Evolutionary conservation across 2,888 invertebrate genomes (phyloP), one percentile per base, ranked within the genome.

Genomic region (Euproctis similis): DNA sequence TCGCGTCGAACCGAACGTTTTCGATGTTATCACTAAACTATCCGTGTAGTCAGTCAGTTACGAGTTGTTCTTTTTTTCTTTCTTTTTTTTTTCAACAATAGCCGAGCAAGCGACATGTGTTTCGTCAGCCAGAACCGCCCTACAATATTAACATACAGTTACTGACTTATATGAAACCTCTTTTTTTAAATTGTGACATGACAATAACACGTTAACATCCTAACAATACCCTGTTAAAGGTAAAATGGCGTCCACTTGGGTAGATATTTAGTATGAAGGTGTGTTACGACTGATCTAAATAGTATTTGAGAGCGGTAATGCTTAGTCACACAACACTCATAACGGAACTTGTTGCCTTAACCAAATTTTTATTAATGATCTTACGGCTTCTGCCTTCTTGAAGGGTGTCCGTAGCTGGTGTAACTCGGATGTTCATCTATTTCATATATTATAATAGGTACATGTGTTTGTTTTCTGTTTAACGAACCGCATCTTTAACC

Each of bases 201-300:
- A 80, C 77, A 75, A 73, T 72, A 72, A 76, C 63, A 68, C 68
- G 77, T 77, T 74, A 77, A 76, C 74, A 68, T 69, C 63, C 57
- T 60, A 56, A 76, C 74, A 75, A 76, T 71, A 52, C 57, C 43
- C 61, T 59, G 70, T 71, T 72, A 71, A 64, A 65, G 60, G 62
- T 57, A 67, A 66, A 70, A 62, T 64, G 52, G 42, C 47, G 53
- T 55, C 59, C 52, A 61, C 66, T 69, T 59, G 54, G 42, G 55
- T 48, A 46, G 42, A 44, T 56, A 53, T 62, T 58, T 59, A 59
- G 44, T 44, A 50, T 41, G 22, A 33, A 42, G 30, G 28, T 39
- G 39, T 39, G 46, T 43, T 34, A 46, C 45, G 46, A 34, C 39
- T 31, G 28, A 23, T 31, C 25, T 28, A 35, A 35, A 25, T 26